Percentiles rank a stretch among this genome's conserved stretches.
phyloP scores from a whole-genome alignment of 2,113 vertebrate genomes.

The Corythornis cristatus region DNA sequence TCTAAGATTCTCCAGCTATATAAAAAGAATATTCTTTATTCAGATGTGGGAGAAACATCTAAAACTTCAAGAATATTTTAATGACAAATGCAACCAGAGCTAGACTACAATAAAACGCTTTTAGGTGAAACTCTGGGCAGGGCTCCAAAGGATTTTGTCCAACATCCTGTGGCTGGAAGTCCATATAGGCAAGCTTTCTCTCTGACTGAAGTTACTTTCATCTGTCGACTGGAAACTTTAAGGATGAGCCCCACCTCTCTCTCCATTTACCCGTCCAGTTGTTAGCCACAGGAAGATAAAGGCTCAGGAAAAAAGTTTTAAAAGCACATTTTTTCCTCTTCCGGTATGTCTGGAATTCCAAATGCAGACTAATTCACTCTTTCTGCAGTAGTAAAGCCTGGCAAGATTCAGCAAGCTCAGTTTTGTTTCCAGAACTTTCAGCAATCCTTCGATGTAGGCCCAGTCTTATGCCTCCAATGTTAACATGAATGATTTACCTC shows the following conservation, averaged over 20 bases:
- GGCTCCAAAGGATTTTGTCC: slow-evolving; percentile 37
- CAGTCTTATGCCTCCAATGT: background rate
- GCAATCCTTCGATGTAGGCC: background rate
- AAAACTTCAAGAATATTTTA: slow-evolving; percentile 47
- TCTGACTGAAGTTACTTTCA: background rate
- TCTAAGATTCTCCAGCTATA: background rate
- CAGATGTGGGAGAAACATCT: background rate
- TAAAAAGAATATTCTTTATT: slow-evolving; percentile 16
- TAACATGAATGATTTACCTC: background rate
- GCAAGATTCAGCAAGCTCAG: background rate
- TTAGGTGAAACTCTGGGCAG: slow-evolving; percentile 51
- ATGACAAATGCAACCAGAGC: background rate
- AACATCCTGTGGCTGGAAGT: slow-evolving; percentile 16
- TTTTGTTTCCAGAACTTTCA: background rate
- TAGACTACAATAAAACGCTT: background rate
- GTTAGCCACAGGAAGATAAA: slow-evolving; percentile 53
- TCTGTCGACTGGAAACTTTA: background rate
- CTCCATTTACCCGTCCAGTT: slow-evolving; percentile 5
- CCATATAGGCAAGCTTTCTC: background rate
- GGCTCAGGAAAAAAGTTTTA: slow-evolving; percentile 34
- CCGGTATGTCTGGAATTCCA: slow-evolving; percentile 67
- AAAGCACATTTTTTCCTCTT: background rate
- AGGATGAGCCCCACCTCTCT: background rate
- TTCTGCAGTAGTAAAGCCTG: background rate
- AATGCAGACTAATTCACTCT: slow-evolving; percentile 33